phyloP scores from a whole-genome alignment of 2,888 invertebrate species.

The Catocala fraxini region DNA sequence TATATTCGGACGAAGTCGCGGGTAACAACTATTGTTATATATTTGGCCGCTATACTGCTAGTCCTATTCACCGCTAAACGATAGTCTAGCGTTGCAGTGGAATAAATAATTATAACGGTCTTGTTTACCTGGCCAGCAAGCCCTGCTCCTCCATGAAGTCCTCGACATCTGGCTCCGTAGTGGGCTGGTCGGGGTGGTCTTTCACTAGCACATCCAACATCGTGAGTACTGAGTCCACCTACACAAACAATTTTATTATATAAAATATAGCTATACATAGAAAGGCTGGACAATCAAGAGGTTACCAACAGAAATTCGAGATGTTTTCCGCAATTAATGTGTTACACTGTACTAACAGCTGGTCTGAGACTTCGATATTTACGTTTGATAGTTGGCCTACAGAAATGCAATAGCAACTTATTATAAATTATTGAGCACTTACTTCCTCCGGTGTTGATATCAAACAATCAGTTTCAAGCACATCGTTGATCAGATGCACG shows the following conservation, averaged over 20 bases:
- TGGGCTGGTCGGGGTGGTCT: slow-evolving; percentile 93
- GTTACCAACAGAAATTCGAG: too few species aligned
- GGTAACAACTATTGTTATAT: too few species aligned
- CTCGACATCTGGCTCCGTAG: slow-evolving; percentile 93
- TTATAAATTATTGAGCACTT: slow-evolving; percentile 53
- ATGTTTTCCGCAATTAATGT: too few species aligned
- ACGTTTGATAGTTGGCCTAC: too few species aligned
- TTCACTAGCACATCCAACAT: slow-evolving; percentile 95
- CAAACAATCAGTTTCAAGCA: slow-evolving; percentile 95
- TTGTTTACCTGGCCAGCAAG: slow-evolving; percentile 91
- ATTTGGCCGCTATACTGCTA: too few species aligned
- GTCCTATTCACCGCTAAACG: too few species aligned
- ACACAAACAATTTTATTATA: background rate
- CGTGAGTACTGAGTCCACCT: slow-evolving; percentile 92
- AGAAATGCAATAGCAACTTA: too few species aligned
- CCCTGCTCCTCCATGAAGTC: slow-evolving; percentile 99
- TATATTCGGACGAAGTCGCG: too few species aligned
- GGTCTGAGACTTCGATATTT: too few species aligned
- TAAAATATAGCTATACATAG: too few species aligned
- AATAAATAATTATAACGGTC: background rate
- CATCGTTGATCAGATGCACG: slow-evolving; percentile 95
- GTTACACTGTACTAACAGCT: too few species aligned
- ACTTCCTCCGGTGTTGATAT: slow-evolving; percentile 96
- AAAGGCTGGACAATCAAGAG: background rate
- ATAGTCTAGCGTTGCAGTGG: too few species aligned